Evolutionary conservation across 2,113 vertebrate genomes (phyloP).

Genomic region (Anolis carolinensis): DNA sequence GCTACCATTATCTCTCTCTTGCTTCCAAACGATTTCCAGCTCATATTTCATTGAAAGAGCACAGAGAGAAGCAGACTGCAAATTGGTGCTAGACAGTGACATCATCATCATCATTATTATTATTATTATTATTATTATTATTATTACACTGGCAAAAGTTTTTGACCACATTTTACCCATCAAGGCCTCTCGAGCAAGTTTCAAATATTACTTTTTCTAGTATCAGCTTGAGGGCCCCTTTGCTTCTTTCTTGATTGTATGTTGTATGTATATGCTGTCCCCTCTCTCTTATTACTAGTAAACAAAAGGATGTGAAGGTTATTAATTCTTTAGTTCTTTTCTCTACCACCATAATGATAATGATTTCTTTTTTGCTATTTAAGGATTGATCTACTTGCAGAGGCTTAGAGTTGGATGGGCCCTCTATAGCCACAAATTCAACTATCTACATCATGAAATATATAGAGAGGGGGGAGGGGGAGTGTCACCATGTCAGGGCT

Average conservation of each 20-base stretch:
- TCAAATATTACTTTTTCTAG: neutral
- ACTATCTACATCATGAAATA: too few species aligned
- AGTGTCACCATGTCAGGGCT: too few species aligned
- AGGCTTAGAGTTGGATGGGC: too few species aligned
- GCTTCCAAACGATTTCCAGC: neutral
- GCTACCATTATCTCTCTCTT: neutral
- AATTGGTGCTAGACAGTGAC: neutral
- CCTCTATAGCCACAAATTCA: too few species aligned
- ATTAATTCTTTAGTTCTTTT: neutral
- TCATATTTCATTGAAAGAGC: slow-evolving; percentile 4
- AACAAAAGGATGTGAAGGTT: neutral
- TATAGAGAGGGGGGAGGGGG: too few species aligned
- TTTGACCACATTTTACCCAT: neutral
- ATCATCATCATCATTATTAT: neutral
- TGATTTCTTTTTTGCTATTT: too few species aligned
- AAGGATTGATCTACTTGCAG: too few species aligned
- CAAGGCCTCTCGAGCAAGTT: neutral
- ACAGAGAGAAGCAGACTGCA: neutral
- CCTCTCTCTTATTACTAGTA: neutral
- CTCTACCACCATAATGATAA: neutral
- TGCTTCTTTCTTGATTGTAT: neutral
- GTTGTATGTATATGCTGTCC: neutral
- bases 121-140: too few species aligned
- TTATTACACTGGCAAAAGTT: neutral
- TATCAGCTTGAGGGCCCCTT: neutral